Evolutionary conservation across 2,113 vertebrate species (phyloP), one percentile per base, ranked within the genome.

Genomic region (Scolopax mira): DNA sequence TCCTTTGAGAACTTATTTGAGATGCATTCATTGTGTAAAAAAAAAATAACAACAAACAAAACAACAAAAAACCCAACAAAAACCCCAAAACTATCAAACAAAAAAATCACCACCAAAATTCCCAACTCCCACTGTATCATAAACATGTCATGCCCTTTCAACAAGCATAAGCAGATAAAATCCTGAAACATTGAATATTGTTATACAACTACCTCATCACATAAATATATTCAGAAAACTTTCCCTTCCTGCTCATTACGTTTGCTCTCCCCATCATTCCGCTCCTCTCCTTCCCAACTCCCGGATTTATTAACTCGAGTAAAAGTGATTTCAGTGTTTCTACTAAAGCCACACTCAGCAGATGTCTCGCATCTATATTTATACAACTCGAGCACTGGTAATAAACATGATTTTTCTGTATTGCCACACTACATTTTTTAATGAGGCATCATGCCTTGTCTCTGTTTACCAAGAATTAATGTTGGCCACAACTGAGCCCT

Each of bases 361-460:
- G 84, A 95, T 91, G 89, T 90, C 94, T 93, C 71, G 78, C 77
- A 80, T 95, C 79, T 95, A 48, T 93, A 94, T 96, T 95, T 95
- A 91, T 78, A 91, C 88, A 93, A 94, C 88, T 93, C 90, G 17
- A 91, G 85, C 88, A 77, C 71, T 88, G 67, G 85, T 74, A 91
- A 96, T 93, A 95, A 97, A 88, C 85, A 94, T 16, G 21, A 91
- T 88, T 94, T 97, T 78, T 42, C 60, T 73, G 71, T 86, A 90
- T 82, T 94, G 94, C 73, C 91, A 92, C 82, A 67, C 67, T 80
- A 42, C 72, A 51, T 86, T 93, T 94, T 86, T 83, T 83, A 92
- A 97, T 67, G 92, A 95, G 74, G 58, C 82, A 95, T 96, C 88
- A 88, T 85, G 94, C 79, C 85, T 78, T 5, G 11, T 83, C 85